These are phyloP conservation scores for Rhinolophus ferrumequinum DNA, from an alignment of 2,113 vertebrate species.

Conservation along the genomic window DNA sequence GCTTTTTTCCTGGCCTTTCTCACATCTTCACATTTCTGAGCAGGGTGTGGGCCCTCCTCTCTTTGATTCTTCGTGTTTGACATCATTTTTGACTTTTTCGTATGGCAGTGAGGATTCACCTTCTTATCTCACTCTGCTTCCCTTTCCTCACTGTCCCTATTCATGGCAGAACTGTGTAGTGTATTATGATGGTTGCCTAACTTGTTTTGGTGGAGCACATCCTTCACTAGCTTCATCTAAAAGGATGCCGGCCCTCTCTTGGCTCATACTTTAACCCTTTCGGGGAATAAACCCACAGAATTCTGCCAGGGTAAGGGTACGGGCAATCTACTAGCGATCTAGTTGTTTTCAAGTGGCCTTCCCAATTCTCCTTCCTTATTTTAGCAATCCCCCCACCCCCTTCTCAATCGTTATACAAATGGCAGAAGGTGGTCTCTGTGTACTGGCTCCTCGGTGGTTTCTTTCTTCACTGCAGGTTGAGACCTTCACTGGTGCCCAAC, in stretches of 20 bases:
- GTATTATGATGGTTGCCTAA: not conserved
- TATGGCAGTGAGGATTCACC: not conserved
- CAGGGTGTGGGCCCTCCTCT: not conserved
- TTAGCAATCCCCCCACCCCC: not conserved
- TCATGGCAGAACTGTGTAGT: not conserved
- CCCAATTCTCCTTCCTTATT: not conserved
- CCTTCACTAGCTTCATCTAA: not conserved
- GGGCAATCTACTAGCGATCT: not conserved
- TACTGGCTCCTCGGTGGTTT: not conserved
- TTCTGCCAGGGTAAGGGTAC: not conserved
- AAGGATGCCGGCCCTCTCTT: not conserved
- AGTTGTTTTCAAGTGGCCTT: not conserved
- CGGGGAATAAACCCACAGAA: not conserved
- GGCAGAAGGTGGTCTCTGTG: not conserved
- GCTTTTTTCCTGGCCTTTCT: not conserved
- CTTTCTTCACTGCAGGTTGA: not conserved
- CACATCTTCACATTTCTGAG: not conserved
- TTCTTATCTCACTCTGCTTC: not conserved
- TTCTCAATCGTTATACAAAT: not conserved
- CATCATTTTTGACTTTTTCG: not conserved
- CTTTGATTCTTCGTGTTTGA: not conserved
- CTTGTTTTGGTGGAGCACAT: not conserved
- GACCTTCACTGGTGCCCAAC: too few species aligned
- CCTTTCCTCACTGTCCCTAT: not conserved
- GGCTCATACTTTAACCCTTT: not conserved